Evolutionary conservation across 2,888 invertebrate species (phyloP).

Genomic region (Halocaridina rubra): DNA sequence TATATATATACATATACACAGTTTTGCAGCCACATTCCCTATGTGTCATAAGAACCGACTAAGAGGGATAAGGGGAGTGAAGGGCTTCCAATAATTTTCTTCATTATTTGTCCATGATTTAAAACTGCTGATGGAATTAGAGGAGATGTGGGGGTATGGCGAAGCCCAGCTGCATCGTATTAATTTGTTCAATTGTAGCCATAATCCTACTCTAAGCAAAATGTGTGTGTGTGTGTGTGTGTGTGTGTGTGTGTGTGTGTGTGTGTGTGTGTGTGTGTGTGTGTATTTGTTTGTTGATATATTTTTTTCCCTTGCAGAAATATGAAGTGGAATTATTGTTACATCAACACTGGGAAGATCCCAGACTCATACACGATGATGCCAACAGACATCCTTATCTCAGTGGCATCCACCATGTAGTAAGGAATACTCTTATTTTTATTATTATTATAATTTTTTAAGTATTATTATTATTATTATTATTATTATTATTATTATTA

Average conservation of each 20-base stretch:
- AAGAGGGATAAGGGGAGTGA: too few relatives aligned
- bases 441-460: neutral
- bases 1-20: too few relatives aligned
- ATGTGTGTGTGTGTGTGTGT: too few relatives aligned
- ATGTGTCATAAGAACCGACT: too few relatives aligned
- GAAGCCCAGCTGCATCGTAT: too few relatives aligned
- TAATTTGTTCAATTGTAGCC: too few relatives aligned
- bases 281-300: conserved; percentile 10
- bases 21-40: too few relatives aligned
- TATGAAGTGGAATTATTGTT: conserved; percentile 95
- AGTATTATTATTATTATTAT: neutral
- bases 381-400: conserved; percentile 88
- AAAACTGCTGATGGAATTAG: too few relatives aligned
- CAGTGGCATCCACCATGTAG: conserved; percentile 88
- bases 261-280: neutral
- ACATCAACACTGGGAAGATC: conserved; percentile 94
- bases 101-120: too few relatives aligned
- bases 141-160: too few relatives aligned
- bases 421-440: conserved; percentile 16
- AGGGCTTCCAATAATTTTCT: too few relatives aligned
- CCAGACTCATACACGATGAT: conserved; percentile 87
- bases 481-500: neutral
- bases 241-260: neutral
- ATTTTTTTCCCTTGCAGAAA: conserved; percentile 76
- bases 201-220: too few relatives aligned